Conservation (phyloP, 2,888 invertebrate species). For the Suillia variegata region DNA sequence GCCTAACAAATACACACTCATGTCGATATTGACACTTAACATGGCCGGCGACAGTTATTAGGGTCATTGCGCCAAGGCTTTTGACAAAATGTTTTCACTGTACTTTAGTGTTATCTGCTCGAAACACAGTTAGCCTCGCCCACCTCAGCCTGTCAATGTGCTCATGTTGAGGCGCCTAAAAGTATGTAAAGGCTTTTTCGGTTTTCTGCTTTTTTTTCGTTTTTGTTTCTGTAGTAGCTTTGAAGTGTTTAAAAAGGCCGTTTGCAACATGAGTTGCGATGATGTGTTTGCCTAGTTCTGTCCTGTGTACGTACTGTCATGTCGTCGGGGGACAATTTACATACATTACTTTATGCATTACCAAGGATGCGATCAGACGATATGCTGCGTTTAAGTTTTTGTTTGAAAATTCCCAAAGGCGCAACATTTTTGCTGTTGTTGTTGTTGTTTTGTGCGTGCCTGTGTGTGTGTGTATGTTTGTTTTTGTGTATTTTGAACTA, state of each 20-base stretch:
- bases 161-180: neutral
- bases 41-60: constrained; percentile 52
- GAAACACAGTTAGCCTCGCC: neutral
- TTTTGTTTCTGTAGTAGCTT: too few species aligned
- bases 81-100: constrained; percentile 43
- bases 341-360: too few species aligned
- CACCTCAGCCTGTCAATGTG: neutral
- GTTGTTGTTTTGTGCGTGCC: neutral
- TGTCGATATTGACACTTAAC: constrained; percentile 52
- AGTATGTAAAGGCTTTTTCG: constrained; percentile 6
- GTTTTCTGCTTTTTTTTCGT: too few species aligned
- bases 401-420: too few species aligned
- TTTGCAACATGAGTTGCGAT: too few species aligned
- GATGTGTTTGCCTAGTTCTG: neutral
- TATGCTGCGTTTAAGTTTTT: neutral
- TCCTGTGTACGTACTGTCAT: too few species aligned
- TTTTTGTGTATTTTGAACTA: too few species aligned
- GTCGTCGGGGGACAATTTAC: neutral
- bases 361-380: too few species aligned
- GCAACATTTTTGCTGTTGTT: neutral
- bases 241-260: neutral
- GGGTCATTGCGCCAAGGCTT: constrained; percentile 46
- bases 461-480: neutral
- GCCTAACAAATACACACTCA: constrained; percentile 26
- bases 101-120: constrained; percentile 33